Evolutionary conservation across 2,888 invertebrate genomes (phyloP).

Genomic region (Drosophila yooni): DNA sequence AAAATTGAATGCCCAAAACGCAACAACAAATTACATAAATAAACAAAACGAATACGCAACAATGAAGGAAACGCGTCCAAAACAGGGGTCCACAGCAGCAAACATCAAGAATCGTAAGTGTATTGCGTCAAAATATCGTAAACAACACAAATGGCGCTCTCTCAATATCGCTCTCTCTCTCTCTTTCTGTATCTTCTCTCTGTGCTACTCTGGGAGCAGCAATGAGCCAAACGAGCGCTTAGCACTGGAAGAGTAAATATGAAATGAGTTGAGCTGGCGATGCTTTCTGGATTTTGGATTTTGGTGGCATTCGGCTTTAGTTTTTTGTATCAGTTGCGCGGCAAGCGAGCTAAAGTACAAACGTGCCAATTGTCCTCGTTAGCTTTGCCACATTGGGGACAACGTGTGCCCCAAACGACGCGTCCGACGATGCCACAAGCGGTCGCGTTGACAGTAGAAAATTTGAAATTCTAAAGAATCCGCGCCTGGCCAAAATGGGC

Average conservation of each 20-base stretch:
- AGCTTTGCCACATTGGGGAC: conserved; percentile 27
- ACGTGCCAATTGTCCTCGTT: conserved; percentile 70
- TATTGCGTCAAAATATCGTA: conserved; percentile 42
- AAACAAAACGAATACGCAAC: conserved; percentile 31
- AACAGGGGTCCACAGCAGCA: neutral
- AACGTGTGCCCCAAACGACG: conserved; percentile 49
- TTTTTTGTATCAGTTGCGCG: conserved; percentile 67
- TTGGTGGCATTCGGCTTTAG: conserved; percentile 39
- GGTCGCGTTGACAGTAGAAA: conserved; percentile 55
- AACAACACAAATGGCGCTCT: conserved; percentile 30
- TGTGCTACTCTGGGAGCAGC: conserved; percentile 11
- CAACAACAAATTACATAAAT: conserved; percentile 34
- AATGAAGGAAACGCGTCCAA: conserved; percentile 63
- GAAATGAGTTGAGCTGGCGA: conserved; percentile 38
- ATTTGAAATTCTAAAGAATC: conserved; percentile 67
- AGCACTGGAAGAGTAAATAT: conserved; percentile 25
- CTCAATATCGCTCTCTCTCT: conserved; percentile 1
- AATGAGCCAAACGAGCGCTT: conserved; percentile 26
- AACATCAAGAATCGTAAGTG: conserved; percentile 10
- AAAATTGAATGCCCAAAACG: conserved; percentile 19
- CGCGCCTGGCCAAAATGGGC: conserved; percentile 68
- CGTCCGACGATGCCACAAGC: conserved; percentile 57
- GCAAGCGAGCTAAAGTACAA: conserved; percentile 68
- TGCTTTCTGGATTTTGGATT: conserved; percentile 40
- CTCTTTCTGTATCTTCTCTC: conserved; percentile 3